These are phyloP conservation scores for Patiria miniata DNA, from an alignment of 35 echinoderm and acorn worm species.

Conservation along the genomic window DNA sequence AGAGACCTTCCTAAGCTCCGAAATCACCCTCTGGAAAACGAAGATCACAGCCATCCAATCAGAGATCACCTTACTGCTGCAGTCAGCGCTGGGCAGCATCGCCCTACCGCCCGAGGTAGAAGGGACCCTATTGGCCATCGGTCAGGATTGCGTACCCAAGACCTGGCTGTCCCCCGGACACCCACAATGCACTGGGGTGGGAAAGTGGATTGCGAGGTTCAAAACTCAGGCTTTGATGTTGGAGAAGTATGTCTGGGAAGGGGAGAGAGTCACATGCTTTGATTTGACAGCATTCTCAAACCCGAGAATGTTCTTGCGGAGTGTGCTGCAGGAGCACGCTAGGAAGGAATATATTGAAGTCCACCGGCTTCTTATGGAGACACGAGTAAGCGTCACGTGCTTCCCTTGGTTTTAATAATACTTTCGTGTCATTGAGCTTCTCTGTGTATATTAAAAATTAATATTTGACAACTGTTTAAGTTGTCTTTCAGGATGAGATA, in stretches of 20 bases:
- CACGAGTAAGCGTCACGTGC: conserved; percentile 50
- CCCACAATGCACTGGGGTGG: conserved; percentile 12
- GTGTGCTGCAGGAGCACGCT: conserved; percentile 72
- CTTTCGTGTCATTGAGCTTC: no score
- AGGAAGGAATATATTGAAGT: conserved; percentile 87
- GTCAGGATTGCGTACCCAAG: conserved; percentile 34
- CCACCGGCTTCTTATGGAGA: conserved; percentile 56
- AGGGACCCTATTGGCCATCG: conserved; percentile 37
- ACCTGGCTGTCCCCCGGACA: conserved; percentile 47
- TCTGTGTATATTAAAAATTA: not conserved
- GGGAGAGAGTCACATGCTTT: conserved; percentile 29
- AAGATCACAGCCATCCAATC: conserved; percentile 45
- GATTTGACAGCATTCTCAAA: conserved; percentile 64
- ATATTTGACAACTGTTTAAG: not conserved
- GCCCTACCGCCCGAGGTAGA: conserved; percentile 53
- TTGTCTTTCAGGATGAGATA: not conserved
- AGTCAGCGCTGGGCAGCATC: conserved; percentile 49
- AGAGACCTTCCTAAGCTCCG: conserved; percentile 71
- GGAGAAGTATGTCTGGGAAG: not conserved
- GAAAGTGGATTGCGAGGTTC: conserved; percentile 53
- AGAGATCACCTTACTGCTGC: conserved; percentile 59
- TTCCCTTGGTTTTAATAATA: not conserved
- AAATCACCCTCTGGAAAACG: conserved; percentile 24
- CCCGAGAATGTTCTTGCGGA: conserved; percentile 62
- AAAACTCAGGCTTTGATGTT: not conserved